A percentile compares a stretch with the other conserved stretches of the same genome.
Conservation (phyloP, 2,888 invertebrate species). For the Anaspis maculata region DNA sequence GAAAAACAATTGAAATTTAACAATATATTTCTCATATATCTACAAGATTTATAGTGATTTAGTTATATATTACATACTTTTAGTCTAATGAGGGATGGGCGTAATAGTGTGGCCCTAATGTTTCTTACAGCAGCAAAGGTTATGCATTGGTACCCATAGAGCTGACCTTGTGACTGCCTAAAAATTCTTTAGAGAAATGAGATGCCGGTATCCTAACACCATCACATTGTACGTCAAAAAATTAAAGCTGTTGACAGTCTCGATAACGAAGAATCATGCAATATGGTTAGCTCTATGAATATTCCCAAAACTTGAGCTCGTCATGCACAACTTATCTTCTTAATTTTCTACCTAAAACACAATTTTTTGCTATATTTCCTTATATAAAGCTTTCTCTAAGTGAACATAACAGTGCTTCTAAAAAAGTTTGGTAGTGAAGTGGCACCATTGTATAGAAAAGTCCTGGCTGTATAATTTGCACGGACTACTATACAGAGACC, state of each 20-base stretch:
- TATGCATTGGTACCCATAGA: conserved; percentile 22
- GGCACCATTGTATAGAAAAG: conserved; percentile 32
- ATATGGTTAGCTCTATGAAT: conserved; percentile 22
- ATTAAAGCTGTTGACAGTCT: too few species aligned
- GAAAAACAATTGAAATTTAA: conserved; percentile 38
- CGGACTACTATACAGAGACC: conserved; percentile 2
- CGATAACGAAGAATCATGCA: too few species aligned
- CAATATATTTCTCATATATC: conserved; percentile 41
- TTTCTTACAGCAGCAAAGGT: conserved; percentile 16
- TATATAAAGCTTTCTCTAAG: conserved; percentile 34
- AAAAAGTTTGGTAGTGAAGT: conserved; percentile 34
- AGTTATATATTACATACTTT: conserved; percentile 36
- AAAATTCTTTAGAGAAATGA: too few species aligned
- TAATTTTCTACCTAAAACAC: conserved; percentile 33
- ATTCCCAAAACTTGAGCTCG: conserved; percentile 32
- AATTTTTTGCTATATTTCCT: conserved; percentile 34
- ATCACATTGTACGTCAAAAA: too few species aligned
- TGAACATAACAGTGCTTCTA: conserved; percentile 35
- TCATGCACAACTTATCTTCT: conserved; percentile 31
- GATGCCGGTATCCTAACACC: too few species aligned
- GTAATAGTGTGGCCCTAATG: conserved; percentile 24
- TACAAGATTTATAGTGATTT: conserved; percentile 39
- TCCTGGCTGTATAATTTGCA: conserved; percentile 32
- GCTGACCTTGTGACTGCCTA: too few species aligned
- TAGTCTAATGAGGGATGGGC: conserved; percentile 35